phyloP scores from a whole-genome alignment of 2,113 vertebrate genomes.

The Python bivittatus region DNA sequence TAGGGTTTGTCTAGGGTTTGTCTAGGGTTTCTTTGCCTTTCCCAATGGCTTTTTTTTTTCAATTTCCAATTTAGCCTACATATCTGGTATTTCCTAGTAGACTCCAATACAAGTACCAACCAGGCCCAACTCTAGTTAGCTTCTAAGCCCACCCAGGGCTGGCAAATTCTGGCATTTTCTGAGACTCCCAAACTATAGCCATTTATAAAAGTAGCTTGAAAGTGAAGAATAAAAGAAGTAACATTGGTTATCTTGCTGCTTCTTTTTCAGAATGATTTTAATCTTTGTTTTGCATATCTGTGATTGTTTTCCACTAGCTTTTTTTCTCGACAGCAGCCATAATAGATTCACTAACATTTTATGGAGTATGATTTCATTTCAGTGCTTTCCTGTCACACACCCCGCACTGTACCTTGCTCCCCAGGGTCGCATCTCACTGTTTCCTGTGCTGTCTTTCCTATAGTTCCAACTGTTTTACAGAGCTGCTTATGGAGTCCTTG shows the following conservation, averaged over 20 bases:
- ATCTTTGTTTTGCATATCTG: background rate
- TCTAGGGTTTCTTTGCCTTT: background rate
- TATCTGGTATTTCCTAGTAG: background rate
- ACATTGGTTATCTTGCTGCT: background rate
- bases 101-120: background rate
- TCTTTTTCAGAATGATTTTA: background rate
- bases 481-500: background rate
- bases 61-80: background rate
- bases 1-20: background rate
- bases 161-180: background rate
- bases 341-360: background rate
- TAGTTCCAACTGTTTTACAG: background rate
- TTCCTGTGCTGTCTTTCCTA: background rate
- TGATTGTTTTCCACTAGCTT: background rate
- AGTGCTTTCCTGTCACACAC: background rate
- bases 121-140: background rate
- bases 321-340: background rate
- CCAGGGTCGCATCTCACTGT: background rate
- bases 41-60: background rate
- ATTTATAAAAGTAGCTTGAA: background rate
- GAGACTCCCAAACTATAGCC: background rate
- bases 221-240: background rate
- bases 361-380: background rate
- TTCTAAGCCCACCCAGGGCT: background rate
- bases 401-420: rapidly evolving